Conservation (phyloP, 2,797 vertebrate species). For the Pseudochirops corinnae region DNA sequence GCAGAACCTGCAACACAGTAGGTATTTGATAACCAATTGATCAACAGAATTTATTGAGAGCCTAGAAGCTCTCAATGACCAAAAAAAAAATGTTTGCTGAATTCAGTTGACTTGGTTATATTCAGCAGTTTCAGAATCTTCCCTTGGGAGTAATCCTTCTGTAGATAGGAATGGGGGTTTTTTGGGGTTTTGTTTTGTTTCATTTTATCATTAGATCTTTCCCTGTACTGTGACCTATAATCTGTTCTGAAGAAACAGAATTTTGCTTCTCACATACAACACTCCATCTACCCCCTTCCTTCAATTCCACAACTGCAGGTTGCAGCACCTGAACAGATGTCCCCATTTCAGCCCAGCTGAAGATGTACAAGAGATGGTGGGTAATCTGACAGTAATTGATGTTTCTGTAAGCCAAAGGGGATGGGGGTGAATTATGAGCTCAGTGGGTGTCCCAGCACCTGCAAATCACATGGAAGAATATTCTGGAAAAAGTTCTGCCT, state of each 20-base stretch:
- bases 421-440: background rate
- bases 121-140: background rate
- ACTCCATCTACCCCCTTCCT: background rate
- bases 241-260: background rate
- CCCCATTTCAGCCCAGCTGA: rapidly evolving
- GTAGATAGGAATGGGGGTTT: background rate
- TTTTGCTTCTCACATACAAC: background rate
- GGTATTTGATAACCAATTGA: background rate
- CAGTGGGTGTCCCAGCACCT: background rate
- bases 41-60: background rate
- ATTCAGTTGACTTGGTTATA: background rate
- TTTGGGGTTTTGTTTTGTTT: background rate
- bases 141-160: background rate
- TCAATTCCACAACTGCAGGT: background rate
- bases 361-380: background rate
- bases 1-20: background rate
- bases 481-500: background rate
- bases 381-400: background rate
- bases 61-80: background rate
- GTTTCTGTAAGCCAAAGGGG: background rate
- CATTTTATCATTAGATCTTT: background rate
- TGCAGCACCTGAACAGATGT: background rate
- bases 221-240: background rate
- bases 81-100: background rate
- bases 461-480: background rate